These are phyloP conservation scores for Hemibagrus wyckioides DNA, from an alignment of 2,113 vertebrate species.

Conservation along the genomic window DNA sequence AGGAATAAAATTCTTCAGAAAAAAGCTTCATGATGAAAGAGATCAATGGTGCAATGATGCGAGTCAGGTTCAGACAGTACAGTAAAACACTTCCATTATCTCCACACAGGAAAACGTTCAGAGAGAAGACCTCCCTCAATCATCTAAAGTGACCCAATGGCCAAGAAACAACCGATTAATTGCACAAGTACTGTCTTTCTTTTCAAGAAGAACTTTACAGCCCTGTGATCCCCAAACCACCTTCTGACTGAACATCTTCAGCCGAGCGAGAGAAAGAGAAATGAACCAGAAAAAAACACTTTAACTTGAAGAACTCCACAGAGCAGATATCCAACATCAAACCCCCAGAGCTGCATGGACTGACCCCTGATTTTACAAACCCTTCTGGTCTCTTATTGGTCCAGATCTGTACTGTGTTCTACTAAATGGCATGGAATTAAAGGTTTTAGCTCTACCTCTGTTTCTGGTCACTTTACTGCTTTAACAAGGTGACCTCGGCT, in stretches of 20 bases:
- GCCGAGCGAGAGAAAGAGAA: not conserved
- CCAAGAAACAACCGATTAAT: not conserved
- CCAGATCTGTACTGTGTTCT: not conserved
- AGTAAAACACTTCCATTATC: not conserved
- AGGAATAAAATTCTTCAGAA: not conserved
- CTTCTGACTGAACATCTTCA: not conserved
- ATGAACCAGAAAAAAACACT: not conserved
- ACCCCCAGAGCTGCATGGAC: not conserved
- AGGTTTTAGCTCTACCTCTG: not conserved
- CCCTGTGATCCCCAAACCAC: not conserved
- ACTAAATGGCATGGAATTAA: not conserved
- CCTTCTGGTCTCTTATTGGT: not conserved
- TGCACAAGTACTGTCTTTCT: not conserved
- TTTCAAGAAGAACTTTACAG: not conserved
- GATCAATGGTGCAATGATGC: not conserved
- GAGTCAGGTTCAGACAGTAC: not conserved
- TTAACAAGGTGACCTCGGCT: not conserved
- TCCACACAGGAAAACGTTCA: not conserved
- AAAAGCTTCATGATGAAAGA: not conserved
- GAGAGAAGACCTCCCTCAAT: not conserved
- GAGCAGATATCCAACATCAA: not conserved
- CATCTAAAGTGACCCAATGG: not conserved
- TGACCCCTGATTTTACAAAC: not conserved
- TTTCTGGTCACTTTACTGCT: not conserved
- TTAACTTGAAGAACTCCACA: not conserved